Conservation (phyloP, 2,797 vertebrate genomes). For the Dryobates pubescens region DNA sequence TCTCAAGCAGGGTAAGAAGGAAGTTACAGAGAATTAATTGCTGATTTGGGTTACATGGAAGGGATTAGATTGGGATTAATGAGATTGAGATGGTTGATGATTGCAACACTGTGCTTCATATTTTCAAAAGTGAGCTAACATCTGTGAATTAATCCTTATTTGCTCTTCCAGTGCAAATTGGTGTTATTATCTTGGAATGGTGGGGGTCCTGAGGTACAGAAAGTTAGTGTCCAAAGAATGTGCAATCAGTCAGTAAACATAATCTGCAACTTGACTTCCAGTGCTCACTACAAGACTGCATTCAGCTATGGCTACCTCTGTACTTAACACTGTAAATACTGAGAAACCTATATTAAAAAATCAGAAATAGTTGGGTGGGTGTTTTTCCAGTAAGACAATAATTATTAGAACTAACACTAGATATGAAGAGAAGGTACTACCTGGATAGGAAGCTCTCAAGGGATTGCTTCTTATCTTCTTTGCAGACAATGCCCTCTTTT, state of each 20-base stretch:
- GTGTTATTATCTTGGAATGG: neutral
- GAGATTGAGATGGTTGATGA: neutral
- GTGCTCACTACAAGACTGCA: neutral
- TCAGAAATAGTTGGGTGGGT: neutral
- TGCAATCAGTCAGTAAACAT: neutral
- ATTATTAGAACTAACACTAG: neutral
- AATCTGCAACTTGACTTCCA: neutral
- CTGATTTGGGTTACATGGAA: neutral
- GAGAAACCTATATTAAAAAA: neutral
- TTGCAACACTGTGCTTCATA: neutral
- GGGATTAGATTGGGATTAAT: constrained; percentile 37
- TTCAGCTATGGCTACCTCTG: neutral
- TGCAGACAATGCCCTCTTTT: constrained; percentile 91
- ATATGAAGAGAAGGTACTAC: constrained; percentile 71
- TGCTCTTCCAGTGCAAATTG: neutral
- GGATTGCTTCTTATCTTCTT: constrained; percentile 95
- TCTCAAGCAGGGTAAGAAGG: neutral
- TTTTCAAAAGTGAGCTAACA: constrained; percentile 1
- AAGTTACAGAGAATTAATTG: constrained; percentile 24
- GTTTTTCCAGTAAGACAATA: neutral
- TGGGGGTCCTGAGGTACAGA: neutral
- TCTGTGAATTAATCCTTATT: constrained; percentile 34
- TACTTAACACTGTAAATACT: neutral
- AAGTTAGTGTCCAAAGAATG: neutral
- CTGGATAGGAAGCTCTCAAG: constrained; percentile 97